Percentiles rank a stretch among this genome's conserved stretches.
Conservation (phyloP, 2,888 invertebrate genomes). For the Zaprionus lineosus region DNA sequence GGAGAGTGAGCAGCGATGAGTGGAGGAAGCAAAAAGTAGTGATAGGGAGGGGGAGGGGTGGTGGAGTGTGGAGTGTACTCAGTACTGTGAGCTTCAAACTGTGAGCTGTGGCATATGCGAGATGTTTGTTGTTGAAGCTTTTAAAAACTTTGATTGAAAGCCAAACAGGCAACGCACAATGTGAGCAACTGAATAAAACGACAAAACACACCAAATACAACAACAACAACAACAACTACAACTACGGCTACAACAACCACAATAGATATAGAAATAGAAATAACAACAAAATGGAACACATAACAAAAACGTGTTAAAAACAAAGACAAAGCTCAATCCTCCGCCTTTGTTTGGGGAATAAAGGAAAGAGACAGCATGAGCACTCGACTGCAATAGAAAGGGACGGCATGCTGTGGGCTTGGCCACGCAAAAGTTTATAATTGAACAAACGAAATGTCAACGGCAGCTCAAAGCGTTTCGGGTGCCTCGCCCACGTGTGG, state of each 20-base stretch:
- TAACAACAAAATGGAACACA: no score
- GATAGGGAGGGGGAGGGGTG: not conserved
- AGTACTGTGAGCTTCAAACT: slow-evolving; percentile 2
- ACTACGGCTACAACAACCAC: slow-evolving; percentile 15
- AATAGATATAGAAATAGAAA: not conserved
- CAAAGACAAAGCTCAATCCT: slow-evolving; percentile 44
- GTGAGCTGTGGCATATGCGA: slow-evolving; percentile 61
- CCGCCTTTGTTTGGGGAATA: not conserved
- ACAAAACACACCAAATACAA: slow-evolving; percentile 36
- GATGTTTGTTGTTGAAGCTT: slow-evolving; percentile 67
- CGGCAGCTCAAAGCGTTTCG: slow-evolving; percentile 64
- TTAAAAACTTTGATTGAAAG: slow-evolving; percentile 75
- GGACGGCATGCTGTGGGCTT: slow-evolving; percentile 7
- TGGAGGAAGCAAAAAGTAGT: not conserved
- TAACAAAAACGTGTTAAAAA: slow-evolving; percentile 60
- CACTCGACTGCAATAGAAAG: not conserved
- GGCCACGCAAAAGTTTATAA: slow-evolving; percentile 71
- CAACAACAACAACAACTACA: slow-evolving; percentile 6
- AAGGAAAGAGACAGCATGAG: not conserved
- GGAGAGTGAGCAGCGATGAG: not conserved
- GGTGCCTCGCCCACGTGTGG: slow-evolving; percentile 43
- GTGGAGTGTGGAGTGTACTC: no score
- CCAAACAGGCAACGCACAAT: slow-evolving; percentile 63
- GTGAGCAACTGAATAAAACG: slow-evolving; percentile 43
- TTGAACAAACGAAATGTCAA: slow-evolving; percentile 77